phyloP scores from a whole-genome alignment of 2,113 vertebrate species.

The Trogon melanurus region DNA sequence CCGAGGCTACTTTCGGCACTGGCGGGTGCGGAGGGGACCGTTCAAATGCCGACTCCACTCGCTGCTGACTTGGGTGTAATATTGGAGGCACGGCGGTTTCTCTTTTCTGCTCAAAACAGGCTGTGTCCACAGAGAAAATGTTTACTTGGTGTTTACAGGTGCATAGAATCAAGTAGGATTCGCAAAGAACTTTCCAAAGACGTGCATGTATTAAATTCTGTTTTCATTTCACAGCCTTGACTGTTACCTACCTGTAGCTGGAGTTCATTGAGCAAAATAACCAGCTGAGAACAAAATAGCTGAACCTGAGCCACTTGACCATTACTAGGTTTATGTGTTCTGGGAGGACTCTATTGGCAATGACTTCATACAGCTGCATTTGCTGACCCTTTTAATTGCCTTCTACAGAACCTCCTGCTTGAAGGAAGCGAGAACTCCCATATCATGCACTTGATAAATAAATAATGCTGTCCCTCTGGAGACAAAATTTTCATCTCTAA shows the following conservation, averaged over 20 bases:
- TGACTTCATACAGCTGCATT: not conserved
- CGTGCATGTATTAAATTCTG: not conserved
- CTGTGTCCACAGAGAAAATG: not conserved
- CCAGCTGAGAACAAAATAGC: not conserved
- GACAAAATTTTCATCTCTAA: slow-evolving; percentile 15
- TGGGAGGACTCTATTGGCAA: not conserved
- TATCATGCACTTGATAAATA: slow-evolving; percentile 32
- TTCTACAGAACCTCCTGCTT: not conserved
- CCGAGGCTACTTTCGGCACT: not conserved
- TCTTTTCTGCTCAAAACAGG: not conserved
- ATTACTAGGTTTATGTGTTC: not conserved
- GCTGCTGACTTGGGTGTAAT: not conserved
- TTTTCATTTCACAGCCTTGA: not conserved
- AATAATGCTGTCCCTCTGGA: slow-evolving; percentile 23
- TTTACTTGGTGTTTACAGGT: not conserved
- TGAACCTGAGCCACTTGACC: slow-evolving; percentile 25
- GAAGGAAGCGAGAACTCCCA: not conserved
- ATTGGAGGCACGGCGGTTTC: not conserved
- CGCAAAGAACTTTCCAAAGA: slow-evolving; percentile 44
- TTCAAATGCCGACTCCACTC: not conserved
- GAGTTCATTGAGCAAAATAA: not conserved
- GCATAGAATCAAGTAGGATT: not conserved
- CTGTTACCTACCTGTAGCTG: not conserved
- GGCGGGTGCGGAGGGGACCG: fast-evolving
- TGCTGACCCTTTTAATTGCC: slow-evolving; percentile 45